Conservation (phyloP, 2,113 vertebrate species). For the Pampusana beccarii region DNA sequence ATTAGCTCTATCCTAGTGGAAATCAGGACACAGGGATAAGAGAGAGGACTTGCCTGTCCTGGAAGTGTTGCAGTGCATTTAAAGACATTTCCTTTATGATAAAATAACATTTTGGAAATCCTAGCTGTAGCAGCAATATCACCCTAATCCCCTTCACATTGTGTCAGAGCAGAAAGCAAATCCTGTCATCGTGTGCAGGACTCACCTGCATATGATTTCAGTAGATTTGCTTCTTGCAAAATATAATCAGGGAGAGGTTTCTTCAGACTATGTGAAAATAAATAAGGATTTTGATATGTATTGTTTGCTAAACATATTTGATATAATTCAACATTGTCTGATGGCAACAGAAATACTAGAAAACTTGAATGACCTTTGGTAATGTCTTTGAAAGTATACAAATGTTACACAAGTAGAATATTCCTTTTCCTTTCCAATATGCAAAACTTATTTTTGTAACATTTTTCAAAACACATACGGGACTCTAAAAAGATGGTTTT, state of each 20-base stretch:
- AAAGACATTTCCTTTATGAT: background rate
- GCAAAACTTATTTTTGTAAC: background rate
- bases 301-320: background rate
- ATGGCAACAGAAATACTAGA: background rate
- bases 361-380: background rate
- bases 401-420: background rate
- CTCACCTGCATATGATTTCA: background rate
- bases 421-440: background rate
- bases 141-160: background rate
- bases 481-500: background rate
- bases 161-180: background rate
- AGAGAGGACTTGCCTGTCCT: background rate
- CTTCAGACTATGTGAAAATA: background rate
- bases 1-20: no score
- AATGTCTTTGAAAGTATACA: background rate
- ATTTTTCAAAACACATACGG: background rate
- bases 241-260: background rate
- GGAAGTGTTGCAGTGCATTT: background rate
- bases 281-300: background rate
- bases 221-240: background rate
- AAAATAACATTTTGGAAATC: slow-evolving; percentile 5
- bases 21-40: background rate
- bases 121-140: background rate
- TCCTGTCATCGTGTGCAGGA: background rate
- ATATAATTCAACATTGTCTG: background rate